Conservation (phyloP, 1,140 invertebrate genomes). For the Euwallacea similis region DNA sequence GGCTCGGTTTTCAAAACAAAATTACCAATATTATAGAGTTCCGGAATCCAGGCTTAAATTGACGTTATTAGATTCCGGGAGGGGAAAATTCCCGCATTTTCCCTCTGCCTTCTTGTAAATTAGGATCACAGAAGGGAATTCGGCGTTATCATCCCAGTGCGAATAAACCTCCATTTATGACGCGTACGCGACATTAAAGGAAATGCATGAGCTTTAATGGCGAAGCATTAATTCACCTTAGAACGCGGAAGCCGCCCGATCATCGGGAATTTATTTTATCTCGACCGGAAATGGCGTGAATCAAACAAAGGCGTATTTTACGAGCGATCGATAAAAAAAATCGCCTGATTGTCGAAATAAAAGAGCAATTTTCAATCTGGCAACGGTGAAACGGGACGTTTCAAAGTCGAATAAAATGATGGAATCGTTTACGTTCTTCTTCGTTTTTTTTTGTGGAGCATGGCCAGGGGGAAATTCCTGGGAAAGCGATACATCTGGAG, state of each 20-base stretch:
- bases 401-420: constrained; percentile 1
- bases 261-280: constrained; percentile 8
- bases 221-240: no score
- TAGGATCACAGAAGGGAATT: no score
- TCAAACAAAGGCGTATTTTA: constrained; percentile 15
- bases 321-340: constrained; percentile 8
- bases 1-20: constrained; percentile 5
- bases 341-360: constrained; percentile 8
- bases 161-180: no score
- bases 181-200: no score
- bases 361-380: constrained; percentile 16
- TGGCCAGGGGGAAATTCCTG: neutral
- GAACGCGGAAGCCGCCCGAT: neutral
- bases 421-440: neutral
- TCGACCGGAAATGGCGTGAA: constrained; percentile 5
- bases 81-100: neutral
- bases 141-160: no score
- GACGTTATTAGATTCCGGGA: constrained; percentile 6
- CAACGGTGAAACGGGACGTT: neutral
- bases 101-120: no score
- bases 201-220: no score
- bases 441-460: neutral
- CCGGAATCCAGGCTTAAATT: neutral
- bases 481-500: neutral
- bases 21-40: constrained; percentile 16